Evolutionary conservation across 2,113 vertebrate species (phyloP).

Genomic region (Aythya baeri): DNA sequence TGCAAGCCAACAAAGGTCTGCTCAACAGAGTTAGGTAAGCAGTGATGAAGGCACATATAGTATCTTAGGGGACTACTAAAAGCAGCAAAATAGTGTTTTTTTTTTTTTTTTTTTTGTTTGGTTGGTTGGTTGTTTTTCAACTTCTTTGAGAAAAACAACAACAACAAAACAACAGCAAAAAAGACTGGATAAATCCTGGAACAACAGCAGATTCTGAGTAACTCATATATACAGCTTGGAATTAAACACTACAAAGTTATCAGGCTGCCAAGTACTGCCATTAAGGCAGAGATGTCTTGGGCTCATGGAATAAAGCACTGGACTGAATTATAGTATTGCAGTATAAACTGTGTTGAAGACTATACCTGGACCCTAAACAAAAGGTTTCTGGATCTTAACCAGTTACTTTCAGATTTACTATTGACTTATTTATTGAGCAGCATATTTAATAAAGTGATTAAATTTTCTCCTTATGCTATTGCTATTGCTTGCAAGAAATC

Average conservation of each 20-base stretch:
- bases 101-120: no score
- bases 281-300: neutral
- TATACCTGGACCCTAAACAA: neutral
- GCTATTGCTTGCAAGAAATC: neutral
- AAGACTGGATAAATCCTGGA: neutral
- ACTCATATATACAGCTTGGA: neutral
- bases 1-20: neutral
- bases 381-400: neutral
- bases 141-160: neutral
- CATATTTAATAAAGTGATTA: neutral
- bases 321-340: no score
- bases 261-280: neutral
- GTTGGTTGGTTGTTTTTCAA: neutral
- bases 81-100: neutral
- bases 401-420: neutral
- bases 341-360: neutral
- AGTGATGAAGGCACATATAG: neutral
- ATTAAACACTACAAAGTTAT: neutral
- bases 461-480: neutral
- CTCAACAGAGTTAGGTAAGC: neutral
- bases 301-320: neutral
- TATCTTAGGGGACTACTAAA: neutral
- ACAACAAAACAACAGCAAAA: neutral
- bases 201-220: neutral
- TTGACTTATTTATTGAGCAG: neutral